phyloP scores from a whole-genome alignment of 2,797 vertebrate genomes.

The Ciconia nigra region DNA sequence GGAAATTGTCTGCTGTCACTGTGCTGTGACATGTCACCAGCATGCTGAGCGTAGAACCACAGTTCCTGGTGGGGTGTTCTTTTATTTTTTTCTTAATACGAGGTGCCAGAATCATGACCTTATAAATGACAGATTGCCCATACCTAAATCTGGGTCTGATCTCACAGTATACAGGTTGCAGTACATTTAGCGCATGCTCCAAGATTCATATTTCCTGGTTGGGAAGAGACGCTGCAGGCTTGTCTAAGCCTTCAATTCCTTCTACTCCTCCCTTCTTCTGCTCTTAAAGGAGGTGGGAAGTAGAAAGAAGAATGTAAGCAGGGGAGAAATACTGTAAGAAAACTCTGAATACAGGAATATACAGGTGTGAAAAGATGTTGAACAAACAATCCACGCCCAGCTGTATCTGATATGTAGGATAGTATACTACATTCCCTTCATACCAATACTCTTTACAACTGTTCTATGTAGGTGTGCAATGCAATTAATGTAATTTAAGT shows the following conservation, averaged over 20 bases:
- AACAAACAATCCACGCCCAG: not conserved
- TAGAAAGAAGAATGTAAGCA: not conserved
- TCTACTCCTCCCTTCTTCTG: not conserved
- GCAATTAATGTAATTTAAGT: not conserved
- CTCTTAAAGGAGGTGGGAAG: not conserved
- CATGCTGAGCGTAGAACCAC: not conserved
- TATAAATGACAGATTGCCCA: not conserved
- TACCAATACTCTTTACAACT: not conserved
- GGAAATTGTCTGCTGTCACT: not conserved
- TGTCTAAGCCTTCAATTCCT: not conserved
- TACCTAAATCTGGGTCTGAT: not conserved
- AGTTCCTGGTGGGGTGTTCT: not conserved
- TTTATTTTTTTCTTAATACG: not conserved
- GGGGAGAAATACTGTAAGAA: not conserved
- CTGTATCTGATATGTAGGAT: not conserved
- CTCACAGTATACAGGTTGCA: not conserved
- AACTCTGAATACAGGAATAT: not conserved
- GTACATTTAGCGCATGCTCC: not conserved
- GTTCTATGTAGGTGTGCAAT: not conserved
- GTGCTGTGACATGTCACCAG: not conserved
- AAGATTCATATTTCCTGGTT: not conserved
- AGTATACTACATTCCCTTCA: not conserved
- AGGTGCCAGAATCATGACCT: not conserved
- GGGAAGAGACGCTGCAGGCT: not conserved
- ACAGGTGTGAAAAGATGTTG: not conserved